Base-by-base conservation (phyloP, 2,113 vertebrate species). In the Fulica atra region DNA sequence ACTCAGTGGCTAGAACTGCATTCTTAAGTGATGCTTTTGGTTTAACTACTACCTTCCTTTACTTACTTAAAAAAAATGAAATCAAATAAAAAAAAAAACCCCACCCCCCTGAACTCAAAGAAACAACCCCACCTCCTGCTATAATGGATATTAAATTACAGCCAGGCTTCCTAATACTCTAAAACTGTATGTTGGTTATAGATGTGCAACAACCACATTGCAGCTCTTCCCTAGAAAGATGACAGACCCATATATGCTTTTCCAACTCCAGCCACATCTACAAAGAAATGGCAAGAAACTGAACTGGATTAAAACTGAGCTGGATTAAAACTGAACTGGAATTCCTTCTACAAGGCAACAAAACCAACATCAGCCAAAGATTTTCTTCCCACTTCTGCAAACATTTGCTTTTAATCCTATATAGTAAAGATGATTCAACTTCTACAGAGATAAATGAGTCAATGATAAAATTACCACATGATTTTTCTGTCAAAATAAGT, bases 401-500 rank as follows among this genome's bases (percentile, higher is more conserved):
- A 88, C 29, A 31, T 7, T 46, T 83, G 53, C 29, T 88, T 93
- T 94, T 76, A 86, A 92, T 88, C 79, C 64, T 46, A 38, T 40
- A 16, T 5, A 24, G 35, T 60, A 81, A 56, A 93, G 90, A 78
- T 64, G 5, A 86, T 81, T 83, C 61, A 59, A 79, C 64, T 73
- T 90, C 88, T 65, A 68, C 63, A 74, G 13, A 92, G 95, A 85
- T 44, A 57, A 77, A 71, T 42, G 65, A 93, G 87, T 91, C 89
- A 81, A 69, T 61, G 50, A 80, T 80, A 89, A 91, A 93, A 88
- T 72, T 95, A 57, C 33, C 81, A 72, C 48, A 6, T 17, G 17
- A 53, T 82, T 85, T 85, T 77, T 91, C 63, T 82, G 66, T 86
- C 89, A 92, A 91, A 95, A 82, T 63, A 87, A 76, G 16, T 40